Conservation (phyloP, 2,113 vertebrate species). For the Trochalopteron elliotii region DNA sequence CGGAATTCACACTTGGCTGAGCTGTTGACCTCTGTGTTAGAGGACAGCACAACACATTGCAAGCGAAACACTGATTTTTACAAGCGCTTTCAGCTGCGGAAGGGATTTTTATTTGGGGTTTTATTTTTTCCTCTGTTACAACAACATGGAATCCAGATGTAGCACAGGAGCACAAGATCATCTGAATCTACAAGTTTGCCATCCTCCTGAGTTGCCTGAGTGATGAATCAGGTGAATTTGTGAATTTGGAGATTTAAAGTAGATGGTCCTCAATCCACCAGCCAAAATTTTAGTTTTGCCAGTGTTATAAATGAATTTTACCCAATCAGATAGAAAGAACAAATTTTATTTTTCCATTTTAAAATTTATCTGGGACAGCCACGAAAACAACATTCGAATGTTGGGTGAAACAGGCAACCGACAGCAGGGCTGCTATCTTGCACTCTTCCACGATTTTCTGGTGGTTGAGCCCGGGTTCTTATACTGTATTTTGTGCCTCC, state of each 20-base stretch:
- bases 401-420: too few species aligned
- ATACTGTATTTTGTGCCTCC: too few species aligned
- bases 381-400: too few species aligned
- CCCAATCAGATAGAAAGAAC: too few species aligned
- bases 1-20: background rate
- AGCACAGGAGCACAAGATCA: background rate
- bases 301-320: too few species aligned
- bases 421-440: too few species aligned
- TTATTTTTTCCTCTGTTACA: background rate
- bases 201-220: background rate
- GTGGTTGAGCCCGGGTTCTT: too few species aligned
- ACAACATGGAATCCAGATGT: background rate
- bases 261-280: background rate
- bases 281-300: background rate
- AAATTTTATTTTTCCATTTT: too few species aligned
- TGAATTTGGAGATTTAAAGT: background rate
- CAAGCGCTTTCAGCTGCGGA: background rate
- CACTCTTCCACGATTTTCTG: too few species aligned
- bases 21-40: background rate
- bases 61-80: background rate
- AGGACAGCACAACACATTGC: background rate
- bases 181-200: background rate
- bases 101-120: background rate
- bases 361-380: too few species aligned
- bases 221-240: background rate